Evolutionary conservation across 2,797 vertebrate genomes (phyloP).

Genomic region (Peromyscus melanophrys): DNA sequence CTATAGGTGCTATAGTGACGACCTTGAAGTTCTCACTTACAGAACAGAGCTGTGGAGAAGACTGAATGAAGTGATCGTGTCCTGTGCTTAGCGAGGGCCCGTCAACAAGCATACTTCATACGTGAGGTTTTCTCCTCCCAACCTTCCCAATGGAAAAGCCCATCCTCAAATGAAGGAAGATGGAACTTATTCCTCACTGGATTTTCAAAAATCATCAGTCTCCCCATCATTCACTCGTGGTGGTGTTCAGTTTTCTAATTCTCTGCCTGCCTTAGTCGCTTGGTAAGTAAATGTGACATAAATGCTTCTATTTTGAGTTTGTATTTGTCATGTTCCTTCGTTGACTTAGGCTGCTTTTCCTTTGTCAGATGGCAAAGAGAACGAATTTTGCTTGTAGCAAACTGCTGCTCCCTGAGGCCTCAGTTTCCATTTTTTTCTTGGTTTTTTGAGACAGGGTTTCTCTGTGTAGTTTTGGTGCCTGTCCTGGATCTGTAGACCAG

Average conservation of each 20-base stretch:
- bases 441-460: no score
- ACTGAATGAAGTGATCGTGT: no score
- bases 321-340: neutral
- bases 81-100: neutral
- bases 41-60: neutral
- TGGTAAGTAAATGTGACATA: constrained; percentile 27
- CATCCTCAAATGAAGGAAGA: neutral
- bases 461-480: no score
- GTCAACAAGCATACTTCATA: neutral
- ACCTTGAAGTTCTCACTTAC: neutral
- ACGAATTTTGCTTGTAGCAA: neutral
- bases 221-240: neutral
- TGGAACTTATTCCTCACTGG: neutral
- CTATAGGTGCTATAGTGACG: no score
- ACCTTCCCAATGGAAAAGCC: neutral
- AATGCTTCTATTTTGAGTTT: constrained; percentile 70
- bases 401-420: neutral
- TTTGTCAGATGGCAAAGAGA: neutral
- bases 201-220: neutral
- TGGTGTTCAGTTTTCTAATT: constrained; percentile 44
- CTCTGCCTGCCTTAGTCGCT: constrained; percentile 46
- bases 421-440: no score
- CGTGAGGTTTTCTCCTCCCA: no score
- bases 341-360: neutral
- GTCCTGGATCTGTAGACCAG: no score